These are phyloP conservation scores for Leptura quadrifasciata DNA, from an alignment of 2,888 invertebrate genomes.

Conservation along the genomic window DNA sequence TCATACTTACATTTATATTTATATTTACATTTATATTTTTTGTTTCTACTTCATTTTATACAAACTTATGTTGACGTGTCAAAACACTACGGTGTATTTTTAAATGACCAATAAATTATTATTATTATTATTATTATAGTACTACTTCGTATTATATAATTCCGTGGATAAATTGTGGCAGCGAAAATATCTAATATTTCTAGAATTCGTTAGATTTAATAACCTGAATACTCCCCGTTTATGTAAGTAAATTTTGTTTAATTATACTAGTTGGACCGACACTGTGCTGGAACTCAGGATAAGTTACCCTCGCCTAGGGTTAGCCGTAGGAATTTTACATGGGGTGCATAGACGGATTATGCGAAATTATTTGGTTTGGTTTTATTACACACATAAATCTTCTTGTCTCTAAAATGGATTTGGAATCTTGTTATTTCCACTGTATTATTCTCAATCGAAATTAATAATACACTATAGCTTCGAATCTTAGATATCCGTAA, in stretches of 20 bases:
- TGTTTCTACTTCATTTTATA: too few relatives aligned
- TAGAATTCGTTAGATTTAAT: too few relatives aligned
- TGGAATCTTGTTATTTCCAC: constrained; percentile 32
- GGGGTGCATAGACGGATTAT: constrained; percentile 56
- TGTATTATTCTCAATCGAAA: constrained; percentile 24
- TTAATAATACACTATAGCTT: neutral
- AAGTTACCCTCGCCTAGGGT: constrained; percentile 45
- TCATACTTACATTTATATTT: too few relatives aligned
- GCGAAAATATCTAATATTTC: too few relatives aligned
- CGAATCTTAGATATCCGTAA: neutral
- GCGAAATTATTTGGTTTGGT: constrained; percentile 57
- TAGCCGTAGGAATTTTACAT: constrained; percentile 52
- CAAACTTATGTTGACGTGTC: too few relatives aligned
- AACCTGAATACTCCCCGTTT: too few relatives aligned
- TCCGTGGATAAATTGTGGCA: too few relatives aligned
- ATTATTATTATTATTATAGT: too few relatives aligned
- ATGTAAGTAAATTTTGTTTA: neutral
- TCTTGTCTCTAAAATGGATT: constrained; percentile 43
- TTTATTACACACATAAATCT: constrained; percentile 56
- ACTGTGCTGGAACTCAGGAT: constrained; percentile 34
- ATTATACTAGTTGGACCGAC: constrained; percentile 27
- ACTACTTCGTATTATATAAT: too few relatives aligned
- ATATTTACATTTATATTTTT: too few relatives aligned
- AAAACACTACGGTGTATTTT: too few relatives aligned
- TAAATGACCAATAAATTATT: too few relatives aligned